Evolutionary conservation across 2,113 vertebrate genomes (phyloP).

Genomic region (Drymodes brunneopygia): DNA sequence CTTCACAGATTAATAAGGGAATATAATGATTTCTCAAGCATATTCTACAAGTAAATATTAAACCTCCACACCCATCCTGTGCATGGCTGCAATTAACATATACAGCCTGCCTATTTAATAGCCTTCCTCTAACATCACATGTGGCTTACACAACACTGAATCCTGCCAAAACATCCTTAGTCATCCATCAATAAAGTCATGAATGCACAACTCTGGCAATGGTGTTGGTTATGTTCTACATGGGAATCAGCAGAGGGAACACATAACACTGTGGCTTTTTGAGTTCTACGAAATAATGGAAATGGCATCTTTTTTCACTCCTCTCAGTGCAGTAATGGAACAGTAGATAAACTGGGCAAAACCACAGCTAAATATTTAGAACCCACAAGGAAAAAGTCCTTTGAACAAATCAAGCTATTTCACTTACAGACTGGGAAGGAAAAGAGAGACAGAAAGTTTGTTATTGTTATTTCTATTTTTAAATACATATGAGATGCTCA

Average conservation of each 20-base stretch:
- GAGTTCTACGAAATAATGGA: neutral
- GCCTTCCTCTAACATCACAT: neutral
- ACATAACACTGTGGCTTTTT: constrained; percentile 30
- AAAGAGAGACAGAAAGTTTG: constrained; percentile 8
- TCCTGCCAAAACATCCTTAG: constrained; percentile 1
- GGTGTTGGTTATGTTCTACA: constrained; percentile 17
- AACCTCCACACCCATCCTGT: neutral
- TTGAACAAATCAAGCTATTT: constrained; percentile 37
- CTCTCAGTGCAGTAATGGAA: constrained; percentile 18
- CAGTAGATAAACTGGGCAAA: constrained; percentile 38
- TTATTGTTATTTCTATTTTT: constrained; percentile 56
- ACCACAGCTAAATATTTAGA: constrained; percentile 46
- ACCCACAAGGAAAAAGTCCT: constrained; percentile 15
- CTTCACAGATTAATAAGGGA: neutral
- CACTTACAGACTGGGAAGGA: constrained; percentile 11
- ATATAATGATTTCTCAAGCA: neutral
- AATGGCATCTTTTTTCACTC: neutral
- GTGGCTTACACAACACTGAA: neutral
- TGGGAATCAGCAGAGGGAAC: constrained; percentile 35
- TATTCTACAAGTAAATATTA: neutral
- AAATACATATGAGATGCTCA: neutral
- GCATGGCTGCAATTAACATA: neutral
- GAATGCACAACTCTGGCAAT: neutral
- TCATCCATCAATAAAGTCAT: neutral
- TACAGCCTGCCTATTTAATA: neutral